phyloP scores from a whole-genome alignment of 2,888 invertebrate genomes.

The Lithophane socia region DNA sequence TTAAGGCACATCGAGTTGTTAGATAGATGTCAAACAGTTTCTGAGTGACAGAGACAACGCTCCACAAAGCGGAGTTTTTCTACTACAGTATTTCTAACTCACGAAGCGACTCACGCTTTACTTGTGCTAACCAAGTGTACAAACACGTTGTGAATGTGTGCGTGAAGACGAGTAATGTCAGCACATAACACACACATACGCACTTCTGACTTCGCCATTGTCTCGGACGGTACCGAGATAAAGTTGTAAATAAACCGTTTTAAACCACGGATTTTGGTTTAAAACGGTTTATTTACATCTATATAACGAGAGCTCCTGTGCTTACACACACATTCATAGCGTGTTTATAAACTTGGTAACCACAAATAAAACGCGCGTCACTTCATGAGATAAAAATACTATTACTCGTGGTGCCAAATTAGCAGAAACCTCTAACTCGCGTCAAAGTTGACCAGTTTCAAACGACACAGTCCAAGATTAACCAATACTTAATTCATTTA shows the following conservation, averaged over 20 bases:
- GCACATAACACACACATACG: no score
- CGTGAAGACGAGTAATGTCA: no score
- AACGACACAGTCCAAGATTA: conserved; percentile 54
- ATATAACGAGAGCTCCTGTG: neutral
- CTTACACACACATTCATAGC: neutral
- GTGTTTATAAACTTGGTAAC: neutral
- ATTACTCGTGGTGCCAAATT: no score
- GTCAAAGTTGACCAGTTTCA: conserved; percentile 45
- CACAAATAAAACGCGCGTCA: neutral
- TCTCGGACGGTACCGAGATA: neutral
- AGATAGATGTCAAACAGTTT: neutral
- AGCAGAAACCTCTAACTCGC: conserved; percentile 33
- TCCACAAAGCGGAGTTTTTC: neutral
- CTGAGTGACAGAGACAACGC: neutral
- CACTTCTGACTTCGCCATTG: no score
- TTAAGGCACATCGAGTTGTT: neutral
- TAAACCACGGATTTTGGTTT: no score
- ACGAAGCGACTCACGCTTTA: no score
- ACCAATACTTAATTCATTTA: conserved; percentile 67
- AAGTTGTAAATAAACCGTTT: no score
- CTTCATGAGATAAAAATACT: neutral
- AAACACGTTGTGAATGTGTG: no score
- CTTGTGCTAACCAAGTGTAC: no score
- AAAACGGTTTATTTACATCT: no score
- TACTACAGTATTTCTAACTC: neutral